A percentile compares a stretch with the other conserved stretches of the same genome.
phyloP scores from a whole-genome alignment of 2,888 invertebrate genomes.

The Embidobia sp. region DNA sequence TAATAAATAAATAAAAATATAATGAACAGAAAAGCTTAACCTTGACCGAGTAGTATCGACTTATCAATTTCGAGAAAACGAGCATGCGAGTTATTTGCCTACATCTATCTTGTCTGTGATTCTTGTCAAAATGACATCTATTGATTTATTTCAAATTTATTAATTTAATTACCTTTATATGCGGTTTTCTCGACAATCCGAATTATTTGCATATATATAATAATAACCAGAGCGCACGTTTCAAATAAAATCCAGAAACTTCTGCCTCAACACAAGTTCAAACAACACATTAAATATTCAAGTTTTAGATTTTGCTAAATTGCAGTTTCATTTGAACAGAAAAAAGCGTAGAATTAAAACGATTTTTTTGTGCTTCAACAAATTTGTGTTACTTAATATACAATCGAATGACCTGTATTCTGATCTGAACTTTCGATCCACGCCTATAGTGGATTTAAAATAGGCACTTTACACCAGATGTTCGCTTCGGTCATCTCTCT shows the following conservation, averaged over 20 bases:
- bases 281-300: too few species aligned
- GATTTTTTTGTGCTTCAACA: constrained; percentile 7
- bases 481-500: constrained; percentile 10
- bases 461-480: constrained; percentile 46
- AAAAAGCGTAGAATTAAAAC: too few species aligned
- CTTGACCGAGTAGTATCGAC: constrained; percentile 33
- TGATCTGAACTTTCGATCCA: constrained; percentile 56
- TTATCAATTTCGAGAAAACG: constrained; percentile 23
- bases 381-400: constrained; percentile 45
- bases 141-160: constrained; percentile 14
- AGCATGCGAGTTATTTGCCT: constrained; percentile 27
- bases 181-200: not conserved
- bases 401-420: constrained; percentile 59
- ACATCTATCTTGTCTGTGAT: constrained; percentile 27
- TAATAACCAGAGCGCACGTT: too few species aligned
- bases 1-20: too few species aligned
- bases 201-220: too few species aligned
- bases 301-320: too few species aligned
- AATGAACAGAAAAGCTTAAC: too few species aligned
- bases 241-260: too few species aligned
- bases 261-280: too few species aligned
- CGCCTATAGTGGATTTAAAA: constrained; percentile 54
- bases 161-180: too few species aligned
- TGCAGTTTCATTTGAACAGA: too few species aligned
- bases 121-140: constrained; percentile 9